Evolutionary conservation across 2,888 invertebrate species (phyloP).

Genomic region (Octonoba sinensis): DNA sequence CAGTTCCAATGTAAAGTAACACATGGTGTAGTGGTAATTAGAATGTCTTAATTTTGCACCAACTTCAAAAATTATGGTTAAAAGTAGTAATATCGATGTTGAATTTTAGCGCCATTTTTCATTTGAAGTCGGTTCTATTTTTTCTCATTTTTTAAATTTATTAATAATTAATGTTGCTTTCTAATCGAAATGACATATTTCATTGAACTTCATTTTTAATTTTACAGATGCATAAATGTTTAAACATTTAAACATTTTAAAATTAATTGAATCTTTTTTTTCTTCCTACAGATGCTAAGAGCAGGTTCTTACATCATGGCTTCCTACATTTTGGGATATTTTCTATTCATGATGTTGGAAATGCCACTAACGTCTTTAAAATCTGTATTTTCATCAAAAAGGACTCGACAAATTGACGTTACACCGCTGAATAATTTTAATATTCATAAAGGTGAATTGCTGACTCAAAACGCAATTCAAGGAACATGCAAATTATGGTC

Average conservation of each 20-base stretch:
- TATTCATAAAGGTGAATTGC: conserved; percentile 1
- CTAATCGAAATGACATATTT: too few species aligned
- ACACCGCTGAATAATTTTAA: conserved; percentile 34
- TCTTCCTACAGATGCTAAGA: conserved; percentile 12
- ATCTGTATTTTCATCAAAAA: conserved; percentile 12
- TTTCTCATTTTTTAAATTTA: too few species aligned
- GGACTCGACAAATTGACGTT: conserved; percentile 20
- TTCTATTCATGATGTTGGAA: conserved; percentile 27
- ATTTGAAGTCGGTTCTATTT: too few species aligned
- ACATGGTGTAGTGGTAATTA: too few species aligned
- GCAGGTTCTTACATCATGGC: conserved; percentile 17
- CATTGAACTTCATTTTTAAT: too few species aligned
- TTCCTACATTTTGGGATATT: conserved; percentile 17
- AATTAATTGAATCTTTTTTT: not conserved
- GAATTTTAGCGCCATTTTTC: too few species aligned
- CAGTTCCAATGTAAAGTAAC: too few species aligned
- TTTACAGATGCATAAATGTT: not conserved
- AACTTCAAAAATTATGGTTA: too few species aligned
- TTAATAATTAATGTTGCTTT: too few species aligned
- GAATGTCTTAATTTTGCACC: too few species aligned
- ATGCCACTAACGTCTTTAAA: conserved; percentile 29
- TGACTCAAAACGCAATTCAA: conserved; percentile 3
- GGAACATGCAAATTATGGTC: conserved; percentile 49
- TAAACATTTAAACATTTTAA: not conserved
- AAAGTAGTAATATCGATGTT: too few species aligned